Evolutionary conservation across 2,797 vertebrate species (phyloP), one percentile per base, ranked within the genome.

Genomic region (Kryptopterus vitreolus): DNA sequence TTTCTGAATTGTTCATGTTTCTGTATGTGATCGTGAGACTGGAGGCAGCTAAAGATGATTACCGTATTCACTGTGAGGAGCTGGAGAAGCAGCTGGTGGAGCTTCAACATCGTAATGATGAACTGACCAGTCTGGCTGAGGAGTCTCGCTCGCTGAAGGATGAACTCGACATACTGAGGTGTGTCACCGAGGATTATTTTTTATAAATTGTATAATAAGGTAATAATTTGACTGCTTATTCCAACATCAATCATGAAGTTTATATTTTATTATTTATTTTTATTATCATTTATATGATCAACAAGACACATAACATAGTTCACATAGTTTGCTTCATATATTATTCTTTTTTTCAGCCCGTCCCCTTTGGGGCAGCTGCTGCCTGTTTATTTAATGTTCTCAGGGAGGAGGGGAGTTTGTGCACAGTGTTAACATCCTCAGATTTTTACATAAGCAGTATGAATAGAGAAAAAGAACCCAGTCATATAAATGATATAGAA

Each of bases 31-130:
- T 20, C 71, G n/a, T 52, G 59, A 99, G 98, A 86, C 94, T 99
- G 88, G 98, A 99, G 92, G 95, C 96, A 61, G 97, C 97, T 68
- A 99, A 99, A 89, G 98, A 99, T 87, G 98, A 99, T 90, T 99
- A 99, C 89, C 94, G 97, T 77, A 95, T 95, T 91, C 98, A 99
- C 89, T 99, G 98, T 88, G 97, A 99, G 89, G 96, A 98, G 82
- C 87, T 99, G 84, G 97, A 99, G 90, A 97, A 96, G 86, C 96
- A 99, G 80, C 85, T 99, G 81, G 94, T 99, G 74, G 98, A 99
- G 85, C 92, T 98, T 83, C 98, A 98, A 66, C 96, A 98, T 52
- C 94, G 97, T 35, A 99, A 97, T 16, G 96, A 98, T 65, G 97
- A 98, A 80, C 91, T 99, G 58, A 98, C 96, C 11, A 91, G 95